Conservation (phyloP, 92 coral and sea anemone species). For the Zoanthus sociatus region DNA sequence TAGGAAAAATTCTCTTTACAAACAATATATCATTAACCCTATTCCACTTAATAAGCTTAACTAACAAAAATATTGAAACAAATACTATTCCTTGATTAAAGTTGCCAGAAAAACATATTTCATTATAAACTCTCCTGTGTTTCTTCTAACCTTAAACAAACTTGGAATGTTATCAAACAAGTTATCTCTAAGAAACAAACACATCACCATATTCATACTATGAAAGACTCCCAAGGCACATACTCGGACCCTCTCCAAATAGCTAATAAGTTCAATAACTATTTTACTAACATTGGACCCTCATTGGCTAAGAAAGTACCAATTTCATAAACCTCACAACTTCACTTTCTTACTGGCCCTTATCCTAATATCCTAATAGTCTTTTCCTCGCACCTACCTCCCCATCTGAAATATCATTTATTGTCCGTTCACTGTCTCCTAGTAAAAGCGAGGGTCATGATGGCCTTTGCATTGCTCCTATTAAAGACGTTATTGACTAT, state of each 20-base stretch:
- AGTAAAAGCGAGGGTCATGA: conserved; percentile 38
- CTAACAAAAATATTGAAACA: neutral
- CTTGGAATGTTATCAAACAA: conserved; percentile 29
- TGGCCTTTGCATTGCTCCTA: conserved; percentile 40
- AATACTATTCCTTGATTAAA: conserved; percentile 13
- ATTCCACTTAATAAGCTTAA: conserved; percentile 6
- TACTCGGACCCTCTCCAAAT: conserved; percentile 53
- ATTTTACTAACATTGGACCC: conserved; percentile 49
- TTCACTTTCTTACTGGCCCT: conserved; percentile 22
- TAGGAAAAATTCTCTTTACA: neutral
- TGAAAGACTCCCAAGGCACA: conserved; percentile 50
- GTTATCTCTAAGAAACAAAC: conserved; percentile 45
- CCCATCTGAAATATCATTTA: conserved; percentile 17
- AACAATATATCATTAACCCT: conserved; percentile 10
- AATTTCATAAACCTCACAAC: conserved; percentile 15
- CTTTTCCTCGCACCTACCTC: conserved; percentile 28
- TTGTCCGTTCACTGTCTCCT: conserved; percentile 11
- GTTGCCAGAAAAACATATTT: neutral
- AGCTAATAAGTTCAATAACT: conserved; percentile 54
- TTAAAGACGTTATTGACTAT: conserved; percentile 43
- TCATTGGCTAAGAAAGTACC: conserved; percentile 47
- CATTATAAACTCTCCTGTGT: conserved; percentile 40
- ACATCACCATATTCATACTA: conserved; percentile 32
- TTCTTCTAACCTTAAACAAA: conserved; percentile 15
- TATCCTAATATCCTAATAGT: conserved; percentile 31